Percentiles rank a stretch among this genome's conserved stretches.
These are phyloP conservation scores for Monodelphis domestica DNA, from an alignment of 2,797 vertebrate genomes.

Conservation along the genomic window DNA sequence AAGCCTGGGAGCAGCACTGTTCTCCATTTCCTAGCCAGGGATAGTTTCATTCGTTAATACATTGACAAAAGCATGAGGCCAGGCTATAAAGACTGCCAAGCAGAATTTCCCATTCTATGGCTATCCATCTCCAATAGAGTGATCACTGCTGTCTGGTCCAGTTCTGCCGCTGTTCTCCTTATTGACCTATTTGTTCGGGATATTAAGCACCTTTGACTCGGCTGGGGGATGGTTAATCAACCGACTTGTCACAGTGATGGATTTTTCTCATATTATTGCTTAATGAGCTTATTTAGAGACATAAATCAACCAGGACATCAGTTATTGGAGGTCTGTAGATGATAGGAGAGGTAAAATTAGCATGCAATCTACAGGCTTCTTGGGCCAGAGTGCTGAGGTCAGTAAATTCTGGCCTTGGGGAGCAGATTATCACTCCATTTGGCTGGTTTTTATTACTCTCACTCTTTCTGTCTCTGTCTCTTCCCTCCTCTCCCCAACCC, in stretches of 20 bases:
- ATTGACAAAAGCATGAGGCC: too few relatives aligned
- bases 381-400: neutral
- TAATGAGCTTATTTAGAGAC: slow-evolving; percentile 85
- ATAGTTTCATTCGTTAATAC: neutral
- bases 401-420: neutral
- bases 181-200: slow-evolving; percentile 71
- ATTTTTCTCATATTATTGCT: slow-evolving; percentile 83
- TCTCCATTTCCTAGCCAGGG: neutral
- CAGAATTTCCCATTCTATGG: neutral
- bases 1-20: neutral
- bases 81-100: neutral
- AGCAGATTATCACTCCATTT: neutral
- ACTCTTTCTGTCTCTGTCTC: neutral
- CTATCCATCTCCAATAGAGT: neutral
- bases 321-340: slow-evolving; percentile 70
- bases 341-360: neutral
- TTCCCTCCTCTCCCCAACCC: neutral
- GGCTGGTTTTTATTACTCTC: neutral
- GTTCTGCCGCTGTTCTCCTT: slow-evolving; percentile 41
- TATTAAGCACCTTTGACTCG: slow-evolving; percentile 78
- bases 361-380: neutral
- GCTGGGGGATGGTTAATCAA: slow-evolving; percentile 83
- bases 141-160: neutral
- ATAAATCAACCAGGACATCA: slow-evolving; percentile 82
- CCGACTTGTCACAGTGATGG: slow-evolving; percentile 86